These are phyloP conservation scores for Macaca fascicularis DNA, from an alignment of 2,113 vertebrate species.

Conservation along the genomic window DNA sequence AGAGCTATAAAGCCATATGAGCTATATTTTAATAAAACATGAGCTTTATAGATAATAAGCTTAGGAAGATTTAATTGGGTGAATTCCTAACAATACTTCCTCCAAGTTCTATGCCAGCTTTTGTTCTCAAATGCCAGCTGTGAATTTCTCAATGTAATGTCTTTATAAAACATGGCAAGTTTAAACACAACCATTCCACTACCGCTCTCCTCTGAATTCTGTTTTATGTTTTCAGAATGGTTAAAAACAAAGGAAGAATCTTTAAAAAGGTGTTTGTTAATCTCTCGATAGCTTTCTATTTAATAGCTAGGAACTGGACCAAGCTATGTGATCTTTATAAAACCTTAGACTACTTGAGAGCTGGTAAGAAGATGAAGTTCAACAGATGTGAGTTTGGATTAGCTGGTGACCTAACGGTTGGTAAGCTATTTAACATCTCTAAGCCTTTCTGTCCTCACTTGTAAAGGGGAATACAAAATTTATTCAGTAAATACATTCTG, in stretches of 20 bases:
- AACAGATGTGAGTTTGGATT: constrained; percentile 33
- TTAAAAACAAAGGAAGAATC: background rate
- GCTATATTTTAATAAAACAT: constrained; percentile 33
- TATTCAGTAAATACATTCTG: background rate
- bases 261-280: background rate
- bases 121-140: constrained; percentile 43
- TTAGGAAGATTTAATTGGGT: background rate
- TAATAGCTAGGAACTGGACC: constrained; percentile 36
- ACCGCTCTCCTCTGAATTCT: background rate
- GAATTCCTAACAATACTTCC: constrained; percentile 34
- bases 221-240: background rate
- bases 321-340: constrained; percentile 50
- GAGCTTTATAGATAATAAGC: constrained; percentile 24
- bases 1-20: background rate
- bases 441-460: background rate
- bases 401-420: constrained; percentile 50
- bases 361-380: constrained; percentile 31
- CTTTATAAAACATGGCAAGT: constrained; percentile 37
- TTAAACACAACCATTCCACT: background rate
- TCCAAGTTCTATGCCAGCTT: constrained; percentile 1
- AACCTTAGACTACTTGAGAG: background rate
- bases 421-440: constrained; percentile 45
- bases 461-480: background rate
- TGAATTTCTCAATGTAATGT: background rate
- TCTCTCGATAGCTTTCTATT: background rate